Percentiles rank a stretch among this genome's conserved stretches.
phyloP scores from a whole-genome alignment of 2,888 invertebrate genomes.

The Melanostoma scalare region DNA sequence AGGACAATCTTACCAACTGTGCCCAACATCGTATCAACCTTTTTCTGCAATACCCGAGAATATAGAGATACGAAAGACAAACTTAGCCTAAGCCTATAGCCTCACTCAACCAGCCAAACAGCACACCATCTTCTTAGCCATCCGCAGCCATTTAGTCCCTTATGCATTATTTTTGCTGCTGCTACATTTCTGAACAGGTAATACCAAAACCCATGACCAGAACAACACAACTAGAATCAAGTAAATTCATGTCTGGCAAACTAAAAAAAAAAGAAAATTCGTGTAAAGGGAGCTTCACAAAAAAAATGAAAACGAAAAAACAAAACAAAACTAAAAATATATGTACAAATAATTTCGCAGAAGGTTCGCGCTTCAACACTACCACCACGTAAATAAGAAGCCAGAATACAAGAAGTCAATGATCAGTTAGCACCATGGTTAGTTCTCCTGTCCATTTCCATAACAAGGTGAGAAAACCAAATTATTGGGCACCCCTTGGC shows the following conservation, averaged over 20 bases:
- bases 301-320: constrained; percentile 1
- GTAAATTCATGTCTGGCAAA: constrained; percentile 21
- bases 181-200: constrained; percentile 60
- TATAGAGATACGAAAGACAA: too few species aligned
- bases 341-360: constrained; percentile 29
- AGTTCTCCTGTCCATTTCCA: constrained; percentile 64
- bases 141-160: constrained; percentile 55
- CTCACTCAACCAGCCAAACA: constrained; percentile 54
- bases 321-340: not conserved
- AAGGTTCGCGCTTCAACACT: constrained; percentile 66
- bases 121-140: constrained; percentile 48
- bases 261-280: constrained; percentile 28
- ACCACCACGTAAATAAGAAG: constrained; percentile 41
- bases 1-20: too few species aligned
- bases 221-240: constrained; percentile 45
- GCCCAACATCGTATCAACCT: too few species aligned
- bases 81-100: not conserved
- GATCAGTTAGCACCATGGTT: constrained; percentile 72
- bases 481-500: constrained; percentile 57
- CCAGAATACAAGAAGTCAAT: constrained; percentile 67
- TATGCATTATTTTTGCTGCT: constrained; percentile 59
- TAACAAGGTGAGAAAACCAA: constrained; percentile 72
- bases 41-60: too few species aligned
- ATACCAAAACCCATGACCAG: constrained; percentile 37
- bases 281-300: constrained; percentile 38